A percentile compares a stretch with the other conserved stretches of the same genome.
phyloP scores from a whole-genome alignment of 2,888 invertebrate genomes.

The Tribolium freemani region DNA sequence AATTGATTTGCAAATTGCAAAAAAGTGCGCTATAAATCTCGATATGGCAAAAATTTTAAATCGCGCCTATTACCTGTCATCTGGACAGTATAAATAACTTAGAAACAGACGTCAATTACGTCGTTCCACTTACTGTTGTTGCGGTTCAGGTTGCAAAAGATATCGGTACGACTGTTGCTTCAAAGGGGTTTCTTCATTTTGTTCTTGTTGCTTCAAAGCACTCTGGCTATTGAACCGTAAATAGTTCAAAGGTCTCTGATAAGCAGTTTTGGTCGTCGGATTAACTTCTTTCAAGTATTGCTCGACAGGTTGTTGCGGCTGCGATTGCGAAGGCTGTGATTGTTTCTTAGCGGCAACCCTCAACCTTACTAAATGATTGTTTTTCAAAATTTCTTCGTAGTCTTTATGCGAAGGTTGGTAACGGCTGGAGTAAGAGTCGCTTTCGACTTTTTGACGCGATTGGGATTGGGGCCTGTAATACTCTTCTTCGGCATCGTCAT shows the following conservation, averaged over 20 bases:
- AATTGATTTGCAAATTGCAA: conserved; percentile 12
- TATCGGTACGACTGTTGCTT: conserved; percentile 34
- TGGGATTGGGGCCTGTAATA: conserved; percentile 32
- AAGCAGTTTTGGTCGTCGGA: conserved; percentile 36
- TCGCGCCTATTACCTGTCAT: neutral
- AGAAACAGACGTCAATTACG: conserved; percentile 22
- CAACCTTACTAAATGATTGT: conserved; percentile 34
- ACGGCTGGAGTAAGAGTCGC: conserved; percentile 1
- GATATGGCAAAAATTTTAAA: neutral
- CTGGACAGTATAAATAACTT: neutral
- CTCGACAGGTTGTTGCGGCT: conserved; percentile 22
- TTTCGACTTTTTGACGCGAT: conserved; percentile 21
- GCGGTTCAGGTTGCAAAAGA: conserved; percentile 37
- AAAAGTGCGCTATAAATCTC: neutral
- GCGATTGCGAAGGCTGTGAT: conserved; percentile 4
- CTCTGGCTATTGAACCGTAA: conserved; percentile 27
- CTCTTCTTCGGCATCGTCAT: conserved; percentile 33
- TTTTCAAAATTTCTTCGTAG: conserved; percentile 42
- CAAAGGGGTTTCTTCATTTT: conserved; percentile 33
- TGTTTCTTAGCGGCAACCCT: conserved; percentile 36
- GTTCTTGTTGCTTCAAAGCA: conserved; percentile 36
- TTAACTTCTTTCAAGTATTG: conserved; percentile 44
- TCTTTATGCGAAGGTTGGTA: conserved; percentile 39
- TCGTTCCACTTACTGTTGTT: conserved; percentile 33
- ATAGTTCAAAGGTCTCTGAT: conserved; percentile 37